Percentiles rank a stretch among this genome's conserved stretches.
phyloP scores from a whole-genome alignment of 1,140 invertebrate genomes.

The Galleria mellonella region DNA sequence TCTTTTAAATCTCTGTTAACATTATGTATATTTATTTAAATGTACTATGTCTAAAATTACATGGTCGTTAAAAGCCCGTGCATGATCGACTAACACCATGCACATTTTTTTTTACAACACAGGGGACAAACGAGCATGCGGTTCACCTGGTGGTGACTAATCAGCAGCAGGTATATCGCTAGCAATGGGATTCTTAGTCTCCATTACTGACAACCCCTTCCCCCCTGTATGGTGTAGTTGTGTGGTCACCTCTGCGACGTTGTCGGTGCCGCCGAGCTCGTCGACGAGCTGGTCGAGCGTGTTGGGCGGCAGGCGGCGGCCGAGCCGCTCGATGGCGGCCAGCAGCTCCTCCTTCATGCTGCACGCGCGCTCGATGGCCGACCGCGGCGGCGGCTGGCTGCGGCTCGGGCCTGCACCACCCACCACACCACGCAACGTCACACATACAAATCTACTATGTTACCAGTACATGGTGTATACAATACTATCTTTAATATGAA shows the following conservation, averaged over 20 bases:
- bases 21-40: too few relatives aligned
- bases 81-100: too few relatives aligned
- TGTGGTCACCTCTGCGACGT: conserved; percentile 89
- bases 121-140: too few relatives aligned
- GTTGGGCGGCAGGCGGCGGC: conserved; percentile 95
- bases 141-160: too few relatives aligned
- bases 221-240: too few relatives aligned
- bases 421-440: background rate
- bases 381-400: conserved; percentile 79
- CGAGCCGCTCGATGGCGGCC: conserved; percentile 89
- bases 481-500: background rate
- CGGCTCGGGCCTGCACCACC: conserved; percentile 28
- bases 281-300: conserved; percentile 99
- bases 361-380: conserved; percentile 90
- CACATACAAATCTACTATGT: background rate
- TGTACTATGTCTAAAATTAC: too few relatives aligned
- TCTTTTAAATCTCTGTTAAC: too few relatives aligned
- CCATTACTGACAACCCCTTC: too few relatives aligned
- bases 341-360: conserved; percentile 95
- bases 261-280: conserved; percentile 96
- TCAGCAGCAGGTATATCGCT: too few relatives aligned
- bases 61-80: too few relatives aligned
- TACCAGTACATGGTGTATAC: background rate
- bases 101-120: too few relatives aligned
- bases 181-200: too few relatives aligned